Percentiles rank a stretch among this genome's conserved stretches.
Conservation (phyloP, 35 echinoderm and acorn worm genomes). For the Apostichopus californicus region DNA sequence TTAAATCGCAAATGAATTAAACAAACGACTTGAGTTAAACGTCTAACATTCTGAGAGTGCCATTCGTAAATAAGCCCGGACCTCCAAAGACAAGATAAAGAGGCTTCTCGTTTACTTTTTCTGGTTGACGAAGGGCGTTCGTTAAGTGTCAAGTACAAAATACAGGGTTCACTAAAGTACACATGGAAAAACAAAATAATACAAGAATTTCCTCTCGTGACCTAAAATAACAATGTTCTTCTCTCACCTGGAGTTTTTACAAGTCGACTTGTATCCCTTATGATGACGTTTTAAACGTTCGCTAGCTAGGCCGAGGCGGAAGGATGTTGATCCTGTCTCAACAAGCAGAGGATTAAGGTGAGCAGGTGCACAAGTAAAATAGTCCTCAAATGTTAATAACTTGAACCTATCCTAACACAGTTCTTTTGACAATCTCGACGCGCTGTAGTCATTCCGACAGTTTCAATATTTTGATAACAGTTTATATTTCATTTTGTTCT, state of each 20-base stretch:
- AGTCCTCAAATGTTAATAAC: constrained; percentile 19
- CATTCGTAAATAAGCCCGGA: neutral
- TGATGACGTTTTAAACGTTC: constrained; percentile 39
- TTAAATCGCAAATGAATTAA: neutral
- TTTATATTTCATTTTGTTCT: neutral
- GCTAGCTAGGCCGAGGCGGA: constrained; percentile 7
- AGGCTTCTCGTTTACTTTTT: too few relatives aligned
- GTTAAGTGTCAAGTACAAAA: neutral
- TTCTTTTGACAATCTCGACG: constrained; percentile 11
- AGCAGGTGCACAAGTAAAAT: constrained; percentile 42
- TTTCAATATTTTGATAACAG: constrained; percentile 51
- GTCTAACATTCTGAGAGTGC: neutral
- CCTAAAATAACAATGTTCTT: constrained; percentile 14
- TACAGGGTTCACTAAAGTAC: constrained; percentile 24
- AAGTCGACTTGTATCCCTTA: neutral
- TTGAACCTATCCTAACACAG: neutral
- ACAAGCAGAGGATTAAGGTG: constrained; percentile 24
- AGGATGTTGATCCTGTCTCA: constrained; percentile 46
- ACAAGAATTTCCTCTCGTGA: neutral
- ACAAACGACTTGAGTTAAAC: neutral
- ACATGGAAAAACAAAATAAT: neutral
- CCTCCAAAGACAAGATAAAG: too few relatives aligned
- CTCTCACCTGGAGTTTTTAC: constrained; percentile 23
- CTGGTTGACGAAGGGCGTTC: too few relatives aligned
- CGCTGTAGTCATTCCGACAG: constrained; percentile 17